A percentile compares a stretch with the other conserved stretches of the same genome.
Evolutionary conservation across 1,140 invertebrate genomes (phyloP).

Genomic region (Chrysoperla carnea): DNA sequence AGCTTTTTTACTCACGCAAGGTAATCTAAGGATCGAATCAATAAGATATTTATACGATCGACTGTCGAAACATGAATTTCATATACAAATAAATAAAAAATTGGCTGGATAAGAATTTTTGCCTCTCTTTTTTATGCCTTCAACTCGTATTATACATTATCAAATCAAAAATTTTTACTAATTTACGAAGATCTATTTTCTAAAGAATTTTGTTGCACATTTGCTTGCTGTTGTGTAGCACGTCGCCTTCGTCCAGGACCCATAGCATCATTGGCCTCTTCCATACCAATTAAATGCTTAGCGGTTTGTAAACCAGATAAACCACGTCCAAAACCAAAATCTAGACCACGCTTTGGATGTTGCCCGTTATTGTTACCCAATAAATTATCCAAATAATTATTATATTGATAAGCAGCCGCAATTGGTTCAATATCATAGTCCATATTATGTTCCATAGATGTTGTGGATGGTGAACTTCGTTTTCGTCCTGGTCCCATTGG

Average conservation of each 20-base stretch:
- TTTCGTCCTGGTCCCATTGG: neutral
- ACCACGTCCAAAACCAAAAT: constrained; percentile 65
- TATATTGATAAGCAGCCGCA: neutral
- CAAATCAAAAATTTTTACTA: too few relatives aligned
- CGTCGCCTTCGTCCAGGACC: constrained; percentile 64
- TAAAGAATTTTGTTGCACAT: too few relatives aligned
- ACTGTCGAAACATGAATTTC: too few relatives aligned
- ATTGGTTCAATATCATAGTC: neutral
- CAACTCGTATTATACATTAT: too few relatives aligned
- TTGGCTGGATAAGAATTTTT: too few relatives aligned
- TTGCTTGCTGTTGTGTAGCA: too few relatives aligned
- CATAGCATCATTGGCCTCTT: constrained; percentile 70
- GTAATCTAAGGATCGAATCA: too few relatives aligned
- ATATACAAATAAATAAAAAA: too few relatives aligned
- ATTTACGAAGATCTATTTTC: too few relatives aligned
- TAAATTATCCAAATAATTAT: neutral
- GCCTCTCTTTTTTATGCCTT: too few relatives aligned
- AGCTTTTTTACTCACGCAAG: too few relatives aligned
- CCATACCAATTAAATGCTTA: constrained; percentile 75
- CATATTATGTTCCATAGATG: neutral
- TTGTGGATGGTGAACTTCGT: neutral
- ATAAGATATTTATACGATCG: too few relatives aligned
- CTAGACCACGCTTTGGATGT: constrained; percentile 52
- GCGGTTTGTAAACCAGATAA: constrained; percentile 77
- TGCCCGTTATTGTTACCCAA: neutral